A percentile compares a stretch with the other conserved stretches of the same genome.
These are phyloP conservation scores for Mobula hypostoma DNA, from an alignment of 2,113 vertebrate genomes.

Conservation along the genomic window DNA sequence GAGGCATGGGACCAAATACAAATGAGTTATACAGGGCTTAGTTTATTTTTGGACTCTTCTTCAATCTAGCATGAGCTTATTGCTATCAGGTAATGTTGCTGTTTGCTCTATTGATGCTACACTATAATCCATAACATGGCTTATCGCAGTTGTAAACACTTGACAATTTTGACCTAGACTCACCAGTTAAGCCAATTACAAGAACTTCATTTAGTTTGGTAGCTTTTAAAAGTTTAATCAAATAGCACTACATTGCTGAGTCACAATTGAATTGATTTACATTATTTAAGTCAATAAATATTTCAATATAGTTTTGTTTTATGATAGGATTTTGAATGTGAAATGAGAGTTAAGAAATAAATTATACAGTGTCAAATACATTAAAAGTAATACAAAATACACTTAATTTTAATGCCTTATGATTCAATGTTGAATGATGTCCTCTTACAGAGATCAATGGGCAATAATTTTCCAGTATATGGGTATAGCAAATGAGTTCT, in stretches of 20 bases:
- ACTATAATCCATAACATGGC: background rate
- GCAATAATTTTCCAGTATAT: background rate
- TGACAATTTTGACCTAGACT: background rate
- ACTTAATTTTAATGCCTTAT: background rate
- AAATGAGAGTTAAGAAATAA: background rate
- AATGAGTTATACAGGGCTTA: background rate
- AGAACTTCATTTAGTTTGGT: background rate
- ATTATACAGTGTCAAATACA: background rate
- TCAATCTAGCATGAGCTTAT: background rate
- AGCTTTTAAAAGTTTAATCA: constrained; percentile 3
- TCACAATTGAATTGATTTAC: constrained; percentile 4
- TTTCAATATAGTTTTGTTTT: background rate
- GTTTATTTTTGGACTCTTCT: background rate
- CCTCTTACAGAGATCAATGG: constrained; percentile 10
- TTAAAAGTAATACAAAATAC: background rate
- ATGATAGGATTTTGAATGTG: background rate
- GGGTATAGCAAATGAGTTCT: background rate
- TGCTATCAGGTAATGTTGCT: background rate
- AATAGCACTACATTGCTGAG: background rate
- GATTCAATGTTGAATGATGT: background rate
- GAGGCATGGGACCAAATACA: background rate
- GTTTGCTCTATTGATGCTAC: background rate
- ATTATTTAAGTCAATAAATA: background rate
- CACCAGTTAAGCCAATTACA: background rate
- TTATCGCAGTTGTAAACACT: background rate